Percentiles rank a stretch among this genome's conserved stretches.
These are phyloP conservation scores for Slavum lentiscoides DNA, from an alignment of 2,888 invertebrate genomes.

Conservation along the genomic window DNA sequence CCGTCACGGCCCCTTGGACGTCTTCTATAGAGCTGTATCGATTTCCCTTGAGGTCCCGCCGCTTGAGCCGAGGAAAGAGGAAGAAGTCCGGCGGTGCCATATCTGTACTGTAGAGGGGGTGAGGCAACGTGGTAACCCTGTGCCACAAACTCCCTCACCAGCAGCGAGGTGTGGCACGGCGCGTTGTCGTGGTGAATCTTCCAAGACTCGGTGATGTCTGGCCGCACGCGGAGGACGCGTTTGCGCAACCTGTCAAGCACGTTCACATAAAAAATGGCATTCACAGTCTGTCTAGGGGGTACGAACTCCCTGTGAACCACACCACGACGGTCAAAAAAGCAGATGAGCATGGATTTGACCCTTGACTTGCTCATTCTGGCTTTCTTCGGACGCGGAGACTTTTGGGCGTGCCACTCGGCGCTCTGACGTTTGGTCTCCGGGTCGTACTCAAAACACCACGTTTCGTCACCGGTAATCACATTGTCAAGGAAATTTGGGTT, in stretches of 20 bases:
- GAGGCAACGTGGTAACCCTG: not conserved
- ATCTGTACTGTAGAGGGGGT: not conserved
- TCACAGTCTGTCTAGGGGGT: slow-evolving; percentile 26
- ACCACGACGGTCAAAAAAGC: not conserved
- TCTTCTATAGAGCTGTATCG: too few species aligned
- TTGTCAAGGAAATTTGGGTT: not conserved
- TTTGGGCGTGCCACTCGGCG: slow-evolving; percentile 19
- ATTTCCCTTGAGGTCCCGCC: too few species aligned
- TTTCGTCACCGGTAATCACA: slow-evolving; percentile 53
- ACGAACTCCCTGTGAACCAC: slow-evolving; percentile 40
- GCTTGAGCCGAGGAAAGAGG: not conserved
- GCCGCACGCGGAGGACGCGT: not conserved
- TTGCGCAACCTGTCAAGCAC: slow-evolving; percentile 5
- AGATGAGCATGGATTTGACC: slow-evolving; percentile 65
- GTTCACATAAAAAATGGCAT: slow-evolving; percentile 30
- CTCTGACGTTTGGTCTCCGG: slow-evolving; percentile 53
- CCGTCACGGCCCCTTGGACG: too few species aligned
- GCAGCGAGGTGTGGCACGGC: slow-evolving; percentile 56
- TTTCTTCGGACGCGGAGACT: slow-evolving; percentile 49
- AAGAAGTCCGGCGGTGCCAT: too few species aligned
- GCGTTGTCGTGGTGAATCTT: too few species aligned
- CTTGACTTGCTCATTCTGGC: too few species aligned
- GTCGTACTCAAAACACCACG: slow-evolving; percentile 55
- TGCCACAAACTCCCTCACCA: slow-evolving; percentile 57
- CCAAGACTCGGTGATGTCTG: not conserved